Conservation (phyloP, 2,888 invertebrate genomes). For the Cryptocheilus praepositus region DNA sequence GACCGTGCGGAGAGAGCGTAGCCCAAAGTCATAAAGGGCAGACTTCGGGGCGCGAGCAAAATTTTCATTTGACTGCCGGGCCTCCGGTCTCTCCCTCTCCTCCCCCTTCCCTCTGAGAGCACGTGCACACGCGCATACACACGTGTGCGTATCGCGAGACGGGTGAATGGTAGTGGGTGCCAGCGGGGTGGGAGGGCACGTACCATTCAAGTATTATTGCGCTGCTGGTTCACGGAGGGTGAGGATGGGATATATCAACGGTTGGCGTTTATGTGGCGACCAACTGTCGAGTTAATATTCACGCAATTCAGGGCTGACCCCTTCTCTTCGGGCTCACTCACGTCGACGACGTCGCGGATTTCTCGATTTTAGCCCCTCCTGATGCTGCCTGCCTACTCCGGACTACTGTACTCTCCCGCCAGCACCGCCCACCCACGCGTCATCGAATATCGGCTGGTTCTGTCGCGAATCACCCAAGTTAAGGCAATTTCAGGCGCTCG, state of each 20-base stretch:
- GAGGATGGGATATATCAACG: slow-evolving; percentile 58
- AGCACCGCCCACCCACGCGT: slow-evolving; percentile 1
- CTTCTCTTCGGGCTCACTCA: slow-evolving; percentile 9
- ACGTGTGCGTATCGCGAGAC: slow-evolving; percentile 18
- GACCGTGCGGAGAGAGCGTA: slow-evolving; percentile 23
- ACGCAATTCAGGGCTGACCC: slow-evolving; percentile 56
- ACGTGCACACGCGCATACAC: slow-evolving; percentile 9
- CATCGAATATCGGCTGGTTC: not conserved
- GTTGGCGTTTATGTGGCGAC: slow-evolving; percentile 67
- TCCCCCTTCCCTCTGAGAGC: slow-evolving; percentile 7
- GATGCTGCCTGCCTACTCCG: not conserved
- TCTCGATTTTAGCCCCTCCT: slow-evolving; percentile 31
- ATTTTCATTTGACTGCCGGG: slow-evolving; percentile 54
- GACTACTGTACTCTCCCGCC: not conserved
- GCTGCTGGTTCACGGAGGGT: slow-evolving; percentile 44
- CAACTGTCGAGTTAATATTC: slow-evolving; percentile 68
- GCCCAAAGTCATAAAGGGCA: slow-evolving; percentile 43
- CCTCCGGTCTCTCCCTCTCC: not conserved
- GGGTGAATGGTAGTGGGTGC: slow-evolving; percentile 14
- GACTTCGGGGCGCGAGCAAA: slow-evolving; percentile 42
- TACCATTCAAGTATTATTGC: slow-evolving; percentile 61
- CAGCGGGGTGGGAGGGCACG: slow-evolving; percentile 25
- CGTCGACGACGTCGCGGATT: slow-evolving; percentile 38
- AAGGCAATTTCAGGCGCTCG: not conserved
- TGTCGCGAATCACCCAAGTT: slow-evolving; percentile 6